Evolutionary conservation across 2,113 vertebrate species (phyloP).

Genomic region (Arizona elegans): DNA sequence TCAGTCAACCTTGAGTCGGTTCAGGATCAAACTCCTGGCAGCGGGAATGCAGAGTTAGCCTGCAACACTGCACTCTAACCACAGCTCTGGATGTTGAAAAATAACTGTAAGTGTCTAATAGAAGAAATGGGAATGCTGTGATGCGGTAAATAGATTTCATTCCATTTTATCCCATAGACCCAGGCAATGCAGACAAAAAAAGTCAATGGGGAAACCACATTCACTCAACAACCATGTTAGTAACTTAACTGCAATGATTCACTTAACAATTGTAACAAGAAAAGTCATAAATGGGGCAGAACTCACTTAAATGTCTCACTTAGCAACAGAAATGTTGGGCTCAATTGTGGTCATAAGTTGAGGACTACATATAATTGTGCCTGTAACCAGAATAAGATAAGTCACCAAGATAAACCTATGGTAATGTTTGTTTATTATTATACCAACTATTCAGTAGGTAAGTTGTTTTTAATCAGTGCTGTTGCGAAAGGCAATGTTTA

Average conservation of each 20-base stretch:
- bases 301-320: neutral
- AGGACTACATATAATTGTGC: neutral
- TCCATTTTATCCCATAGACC: neutral
- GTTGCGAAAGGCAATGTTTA: neutral
- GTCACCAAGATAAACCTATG: neutral
- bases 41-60: neutral
- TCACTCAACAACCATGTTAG: neutral
- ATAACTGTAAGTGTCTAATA: neutral
- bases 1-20: neutral
- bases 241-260: neutral
- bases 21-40: neutral
- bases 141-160: no score
- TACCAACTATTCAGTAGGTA: neutral
- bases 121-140: neutral
- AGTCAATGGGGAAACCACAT: neutral
- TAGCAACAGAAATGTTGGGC: neutral
- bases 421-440: neutral
- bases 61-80: neutral
- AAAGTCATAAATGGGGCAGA: neutral
- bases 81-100: neutral
- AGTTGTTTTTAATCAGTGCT: neutral
- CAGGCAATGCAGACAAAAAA: neutral
- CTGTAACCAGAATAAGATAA: neutral
- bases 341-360: neutral
- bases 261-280: neutral